A percentile compares a stretch with the other conserved stretches of the same genome.
Conservation (phyloP, 2,888 invertebrate species). For the Clitarchus hookeri region DNA sequence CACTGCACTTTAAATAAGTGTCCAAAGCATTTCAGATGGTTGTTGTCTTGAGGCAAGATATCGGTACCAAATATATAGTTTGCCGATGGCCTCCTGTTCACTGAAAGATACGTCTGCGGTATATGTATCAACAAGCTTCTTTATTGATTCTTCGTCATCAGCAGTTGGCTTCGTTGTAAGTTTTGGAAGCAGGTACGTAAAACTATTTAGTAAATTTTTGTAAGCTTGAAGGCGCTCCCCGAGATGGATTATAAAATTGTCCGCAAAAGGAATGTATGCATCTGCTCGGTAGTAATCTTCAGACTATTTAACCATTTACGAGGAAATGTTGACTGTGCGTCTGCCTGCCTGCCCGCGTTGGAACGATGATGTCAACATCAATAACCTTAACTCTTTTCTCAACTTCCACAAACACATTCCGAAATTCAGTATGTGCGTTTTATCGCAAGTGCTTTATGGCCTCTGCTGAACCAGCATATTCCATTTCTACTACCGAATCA, state of each 20-base stretch:
- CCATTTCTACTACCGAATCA: not conserved
- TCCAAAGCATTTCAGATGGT: not conserved
- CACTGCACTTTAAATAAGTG: not conserved
- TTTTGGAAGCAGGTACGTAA: no score
- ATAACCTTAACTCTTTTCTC: not conserved
- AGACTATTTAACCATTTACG: not conserved
- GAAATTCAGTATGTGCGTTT: not conserved
- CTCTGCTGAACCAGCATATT: not conserved
- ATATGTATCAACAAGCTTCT: slow-evolving; percentile 5
- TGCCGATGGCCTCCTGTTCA: not conserved
- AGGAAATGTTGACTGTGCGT: not conserved
- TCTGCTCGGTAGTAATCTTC: no score
- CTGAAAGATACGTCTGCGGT: not conserved
- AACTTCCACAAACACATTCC: not conserved
- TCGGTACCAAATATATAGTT: not conserved
- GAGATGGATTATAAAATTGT: no score
- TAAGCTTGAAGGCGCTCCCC: no score
- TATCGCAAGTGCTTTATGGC: not conserved
- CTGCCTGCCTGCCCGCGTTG: not conserved
- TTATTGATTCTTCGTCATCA: not conserved
- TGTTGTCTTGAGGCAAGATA: not conserved
- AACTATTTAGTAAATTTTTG: no score
- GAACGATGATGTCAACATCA: not conserved
- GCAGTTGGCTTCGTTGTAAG: not conserved
- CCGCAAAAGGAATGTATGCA: no score